phyloP scores from a whole-genome alignment of 1,140 invertebrate species.

The Sipha flava region DNA sequence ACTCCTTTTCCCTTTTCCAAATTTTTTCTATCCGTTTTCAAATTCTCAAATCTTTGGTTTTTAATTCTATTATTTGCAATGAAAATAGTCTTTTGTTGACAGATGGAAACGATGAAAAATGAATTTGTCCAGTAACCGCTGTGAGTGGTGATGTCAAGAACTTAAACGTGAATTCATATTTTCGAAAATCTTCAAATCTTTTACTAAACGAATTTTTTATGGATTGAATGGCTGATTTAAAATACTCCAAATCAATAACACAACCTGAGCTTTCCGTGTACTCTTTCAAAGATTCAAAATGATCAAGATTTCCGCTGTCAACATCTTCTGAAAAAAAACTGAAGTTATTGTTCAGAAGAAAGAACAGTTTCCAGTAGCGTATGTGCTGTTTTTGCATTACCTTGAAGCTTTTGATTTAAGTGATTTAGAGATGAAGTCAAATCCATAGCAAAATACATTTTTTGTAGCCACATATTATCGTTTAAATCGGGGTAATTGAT shows the following conservation, averaged over 20 bases:
- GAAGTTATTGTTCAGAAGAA: constrained; percentile 32
- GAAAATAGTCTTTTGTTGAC: background rate
- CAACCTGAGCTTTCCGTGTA: constrained; percentile 31
- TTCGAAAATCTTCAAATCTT: too few species aligned
- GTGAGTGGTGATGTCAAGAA: constrained; percentile 1
- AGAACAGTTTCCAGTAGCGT: constrained; percentile 26
- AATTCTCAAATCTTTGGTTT: constrained; percentile 2
- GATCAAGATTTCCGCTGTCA: constrained; percentile 19
- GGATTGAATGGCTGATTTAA: too few species aligned
- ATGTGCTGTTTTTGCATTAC: constrained; percentile 39
- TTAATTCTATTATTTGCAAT: background rate
- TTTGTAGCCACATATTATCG: constrained; percentile 41
- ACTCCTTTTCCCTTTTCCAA: too few species aligned
- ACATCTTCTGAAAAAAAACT: constrained; percentile 27
- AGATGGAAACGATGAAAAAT: background rate
- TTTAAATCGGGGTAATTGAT: constrained; percentile 40
- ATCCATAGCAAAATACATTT: constrained; percentile 41
- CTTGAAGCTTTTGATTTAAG: constrained; percentile 41
- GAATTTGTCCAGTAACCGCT: background rate
- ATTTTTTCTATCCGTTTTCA: too few species aligned
- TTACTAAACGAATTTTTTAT: too few species aligned
- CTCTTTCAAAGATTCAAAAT: constrained; percentile 41
- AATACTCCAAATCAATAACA: background rate
- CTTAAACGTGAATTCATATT: background rate
- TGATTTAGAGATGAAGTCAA: constrained; percentile 40